phyloP scores from a whole-genome alignment of 1,140 invertebrate species.

The Drosophila equinoxialis region DNA sequence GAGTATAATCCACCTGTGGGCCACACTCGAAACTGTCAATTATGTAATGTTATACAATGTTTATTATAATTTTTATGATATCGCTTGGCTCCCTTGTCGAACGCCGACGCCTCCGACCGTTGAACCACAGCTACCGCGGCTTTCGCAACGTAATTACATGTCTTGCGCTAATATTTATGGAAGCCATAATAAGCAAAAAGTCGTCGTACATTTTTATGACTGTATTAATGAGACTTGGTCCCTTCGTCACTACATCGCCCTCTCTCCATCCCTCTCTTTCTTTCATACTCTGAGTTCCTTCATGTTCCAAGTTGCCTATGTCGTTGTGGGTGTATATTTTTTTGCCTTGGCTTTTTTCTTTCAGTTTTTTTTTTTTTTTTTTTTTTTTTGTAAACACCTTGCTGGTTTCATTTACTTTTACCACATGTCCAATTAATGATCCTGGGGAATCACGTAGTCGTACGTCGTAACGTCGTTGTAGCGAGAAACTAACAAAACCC shows the following conservation, averaged over 20 bases:
- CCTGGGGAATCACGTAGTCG: slow-evolving; percentile 49
- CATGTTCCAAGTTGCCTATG: neutral
- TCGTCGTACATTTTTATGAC: slow-evolving; percentile 60
- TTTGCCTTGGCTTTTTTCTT: neutral
- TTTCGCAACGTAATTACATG: slow-evolving; percentile 55
- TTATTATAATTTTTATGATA: slow-evolving; percentile 68
- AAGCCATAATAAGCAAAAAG: slow-evolving; percentile 58
- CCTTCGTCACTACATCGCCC: neutral
- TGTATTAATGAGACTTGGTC: slow-evolving; percentile 59
- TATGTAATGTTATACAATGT: slow-evolving; percentile 69
- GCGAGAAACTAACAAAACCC: slow-evolving; percentile 42
- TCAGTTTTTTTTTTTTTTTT: slow-evolving; percentile 5
- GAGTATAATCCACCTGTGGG: slow-evolving; percentile 37
- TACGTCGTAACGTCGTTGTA: neutral
- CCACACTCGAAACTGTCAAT: slow-evolving; percentile 65
- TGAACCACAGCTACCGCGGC: slow-evolving; percentile 2
- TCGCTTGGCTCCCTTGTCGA: slow-evolving; percentile 20
- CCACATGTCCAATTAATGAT: slow-evolving; percentile 59
- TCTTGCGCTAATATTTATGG: slow-evolving; percentile 68
- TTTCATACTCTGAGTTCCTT: neutral
- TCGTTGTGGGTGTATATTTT: neutral
- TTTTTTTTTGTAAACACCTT: slow-evolving; percentile 22
- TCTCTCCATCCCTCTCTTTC: neutral
- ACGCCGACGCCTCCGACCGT: too few relatives aligned
- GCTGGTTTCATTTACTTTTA: slow-evolving; percentile 19